Base-by-base conservation (phyloP, 2,888 invertebrate genomes). In the Drosophila austrosaltans region DNA sequence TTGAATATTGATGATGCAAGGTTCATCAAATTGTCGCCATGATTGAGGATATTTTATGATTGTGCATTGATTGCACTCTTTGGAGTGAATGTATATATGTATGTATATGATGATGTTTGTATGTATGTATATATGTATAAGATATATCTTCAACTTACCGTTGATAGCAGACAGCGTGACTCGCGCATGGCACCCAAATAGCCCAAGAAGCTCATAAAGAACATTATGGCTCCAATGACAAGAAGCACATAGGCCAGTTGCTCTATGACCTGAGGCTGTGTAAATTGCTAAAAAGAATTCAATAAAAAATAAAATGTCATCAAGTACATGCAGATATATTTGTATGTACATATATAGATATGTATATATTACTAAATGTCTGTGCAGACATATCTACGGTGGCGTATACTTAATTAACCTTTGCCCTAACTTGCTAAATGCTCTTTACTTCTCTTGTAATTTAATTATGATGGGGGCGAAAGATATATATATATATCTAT, bases 201-300 rank as follows among this genome's bases (percentile, higher is more conserved):
- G 32, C 96, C 96, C 80, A 96, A 92, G 91, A 96, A 95, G 87
- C 95, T 95, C 85, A 96, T 93, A 70, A 95, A 90, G 91, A 96
- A 95, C 92, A 95, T 95, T 78, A 95, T 93, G 32, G 94, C 94
- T 75, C 96, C 96, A 69, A 94, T 94, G 58, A 94, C 94, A 82
- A 96, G 95, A 78, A 96, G 91, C 77, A 95, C 93, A 90, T 95
- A 96, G 28, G 95, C 94, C 68, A 95, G 93, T 90, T 95, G 94
- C 87, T 94, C 94, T 78, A 95, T 94, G 70, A 95, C 94, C 70
- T 94, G 93, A 6, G 94, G 94, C 88, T 94, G 93, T 74, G 94
- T 94, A 88, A 94, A 94, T 90, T 93, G 93, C 93, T 94, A 89
- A 58, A 58, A 58, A 93, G 66, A 66, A 71, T 75, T 66, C 68